Percentiles rank a stretch among this genome's conserved stretches.
Evolutionary conservation across 1,140 invertebrate species (phyloP).

Genomic region (Solen grandis): DNA sequence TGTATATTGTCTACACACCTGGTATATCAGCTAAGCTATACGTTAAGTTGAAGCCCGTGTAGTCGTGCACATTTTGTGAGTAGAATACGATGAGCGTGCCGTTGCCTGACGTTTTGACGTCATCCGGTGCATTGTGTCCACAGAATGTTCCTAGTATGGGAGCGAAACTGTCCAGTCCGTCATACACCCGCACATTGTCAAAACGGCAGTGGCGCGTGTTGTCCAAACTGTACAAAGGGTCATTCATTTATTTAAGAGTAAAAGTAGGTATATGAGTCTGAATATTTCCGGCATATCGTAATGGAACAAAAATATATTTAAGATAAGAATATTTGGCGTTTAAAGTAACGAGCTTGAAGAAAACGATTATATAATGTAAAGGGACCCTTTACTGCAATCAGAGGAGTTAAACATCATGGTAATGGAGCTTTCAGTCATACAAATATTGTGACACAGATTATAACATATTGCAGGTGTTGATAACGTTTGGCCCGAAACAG

Average conservation of each 20-base stretch:
- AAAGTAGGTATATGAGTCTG: background rate
- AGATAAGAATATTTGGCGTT: too few species aligned
- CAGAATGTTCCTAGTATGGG: slow-evolving; percentile 5
- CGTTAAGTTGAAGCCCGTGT: slow-evolving; percentile 29
- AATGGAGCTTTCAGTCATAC: too few species aligned
- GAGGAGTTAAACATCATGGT: background rate
- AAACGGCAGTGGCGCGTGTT: slow-evolving; percentile 14
- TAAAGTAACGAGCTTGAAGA: background rate
- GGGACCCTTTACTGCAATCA: background rate
- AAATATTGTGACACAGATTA: too few species aligned
- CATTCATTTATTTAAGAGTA: background rate
- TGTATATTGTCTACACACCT: background rate
- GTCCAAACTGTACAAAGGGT: slow-evolving; percentile 13
- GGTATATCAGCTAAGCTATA: slow-evolving; percentile 5
- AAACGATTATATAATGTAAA: background rate
- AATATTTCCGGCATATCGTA: too few species aligned
- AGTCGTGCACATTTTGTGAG: background rate
- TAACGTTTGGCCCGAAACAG: too few species aligned
- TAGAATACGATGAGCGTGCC: slow-evolving; percentile 24
- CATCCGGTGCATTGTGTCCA: slow-evolving; percentile 16
- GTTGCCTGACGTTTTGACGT: slow-evolving; percentile 10
- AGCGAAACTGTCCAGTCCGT: slow-evolving; percentile 9
- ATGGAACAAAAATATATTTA: too few species aligned
- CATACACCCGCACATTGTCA: slow-evolving; percentile 31
- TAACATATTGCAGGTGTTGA: too few species aligned